Conservation (phyloP, 2,113 vertebrate species). For the Fulica atra region DNA sequence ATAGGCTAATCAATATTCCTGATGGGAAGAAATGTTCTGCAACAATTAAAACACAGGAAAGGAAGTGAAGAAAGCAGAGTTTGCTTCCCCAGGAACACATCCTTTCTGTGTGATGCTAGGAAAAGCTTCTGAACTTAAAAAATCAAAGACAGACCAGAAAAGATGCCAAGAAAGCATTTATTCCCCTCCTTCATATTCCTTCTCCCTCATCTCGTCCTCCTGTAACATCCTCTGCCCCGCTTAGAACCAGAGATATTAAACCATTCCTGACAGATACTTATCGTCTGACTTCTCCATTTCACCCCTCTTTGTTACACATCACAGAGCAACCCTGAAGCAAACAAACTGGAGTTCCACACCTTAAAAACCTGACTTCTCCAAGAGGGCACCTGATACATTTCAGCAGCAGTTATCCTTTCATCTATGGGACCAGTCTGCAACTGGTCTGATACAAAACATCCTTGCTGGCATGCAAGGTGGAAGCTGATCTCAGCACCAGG, state of each 20-base stretch:
- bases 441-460: not conserved
- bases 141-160: not conserved
- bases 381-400: not conserved
- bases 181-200: not conserved
- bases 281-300: not conserved
- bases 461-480: not conserved
- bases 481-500: not conserved
- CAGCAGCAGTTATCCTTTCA: not conserved
- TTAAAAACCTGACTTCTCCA: not conserved
- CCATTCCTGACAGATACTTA: not conserved
- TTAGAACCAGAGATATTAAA: not conserved
- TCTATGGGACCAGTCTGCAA: not conserved
- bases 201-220: not conserved
- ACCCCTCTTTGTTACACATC: not conserved
- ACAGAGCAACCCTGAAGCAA: not conserved
- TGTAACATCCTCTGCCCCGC: not conserved
- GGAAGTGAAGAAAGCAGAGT: not conserved
- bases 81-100: not conserved
- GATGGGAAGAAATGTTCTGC: not conserved
- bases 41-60: not conserved
- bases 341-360: not conserved
- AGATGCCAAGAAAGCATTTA: fast-evolving
- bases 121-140: not conserved
- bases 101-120: not conserved
- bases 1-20: not conserved